Percentiles rank a stretch among this genome's conserved stretches.
Evolutionary conservation across 2,888 invertebrate species (phyloP).

Genomic region (Pterostichus niger): DNA sequence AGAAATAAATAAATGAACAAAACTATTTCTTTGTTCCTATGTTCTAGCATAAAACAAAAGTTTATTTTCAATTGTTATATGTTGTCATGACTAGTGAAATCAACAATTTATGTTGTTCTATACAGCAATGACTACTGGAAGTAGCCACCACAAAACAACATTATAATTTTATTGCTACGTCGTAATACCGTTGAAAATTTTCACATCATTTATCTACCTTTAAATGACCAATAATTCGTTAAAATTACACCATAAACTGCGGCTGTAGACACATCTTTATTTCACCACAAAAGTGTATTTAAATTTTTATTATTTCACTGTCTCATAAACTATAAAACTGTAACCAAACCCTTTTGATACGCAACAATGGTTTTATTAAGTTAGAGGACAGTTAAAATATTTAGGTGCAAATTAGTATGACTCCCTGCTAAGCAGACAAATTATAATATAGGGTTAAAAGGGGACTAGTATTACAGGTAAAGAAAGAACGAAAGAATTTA

Average conservation of each 20-base stretch:
- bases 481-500: background rate
- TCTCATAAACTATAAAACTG: constrained; percentile 42
- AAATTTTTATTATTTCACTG: constrained; percentile 48
- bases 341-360: constrained; percentile 11
- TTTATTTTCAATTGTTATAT: no score
- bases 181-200: constrained; percentile 23
- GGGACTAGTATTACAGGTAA: no score
- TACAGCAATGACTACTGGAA: constrained; percentile 21
- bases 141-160: constrained; percentile 35
- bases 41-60: no score
- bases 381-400: constrained; percentile 2
- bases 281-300: constrained; percentile 54
- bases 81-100: background rate
- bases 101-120: constrained; percentile 26
- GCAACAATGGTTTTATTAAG: constrained; percentile 37
- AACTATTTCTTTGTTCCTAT: no score
- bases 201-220: constrained; percentile 58
- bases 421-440: constrained; percentile 17
- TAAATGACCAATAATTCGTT: constrained; percentile 56
- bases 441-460: constrained; percentile 18
- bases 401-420: constrained; percentile 7
- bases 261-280: constrained; percentile 61
- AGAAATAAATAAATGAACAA: no score
- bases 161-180: constrained; percentile 26
- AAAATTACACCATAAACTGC: constrained; percentile 53